Base-by-base conservation (phyloP, 2,113 vertebrate genomes). In the Emberiza fucata region DNA sequence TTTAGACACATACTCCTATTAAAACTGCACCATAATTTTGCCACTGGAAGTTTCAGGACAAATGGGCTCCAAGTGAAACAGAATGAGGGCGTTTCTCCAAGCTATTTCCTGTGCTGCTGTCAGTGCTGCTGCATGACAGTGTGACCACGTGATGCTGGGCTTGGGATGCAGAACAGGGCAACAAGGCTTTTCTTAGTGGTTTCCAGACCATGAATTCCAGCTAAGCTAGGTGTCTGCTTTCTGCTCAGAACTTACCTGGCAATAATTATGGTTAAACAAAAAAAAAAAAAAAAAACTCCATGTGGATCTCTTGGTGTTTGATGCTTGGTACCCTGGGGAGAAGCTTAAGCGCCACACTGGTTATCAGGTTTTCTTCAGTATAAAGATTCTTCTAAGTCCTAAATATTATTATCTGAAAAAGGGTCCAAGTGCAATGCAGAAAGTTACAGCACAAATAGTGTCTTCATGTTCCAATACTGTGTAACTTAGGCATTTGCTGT, bases 41-140 rank as follows among this genome's bases (percentile, higher is more conserved):
- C 97, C 92, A 95, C 83, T 96, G 88, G 81, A 95, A 96, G 94
- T 95, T 96, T 97, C 85, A 85, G 96, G 82, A 97, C 86, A 96
- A 96, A 72, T 48, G 92, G 79, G 66, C 72, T 97, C 94, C 96
- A 97, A 97, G 88, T 56, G 96, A 97, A 98, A 97, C 86, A 97
- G 91, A 97, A 57, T 78, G 83, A 94, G 79, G 81, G 95, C 2
- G 7, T 96, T 97, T 92, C 96, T 96, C 90, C 89, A 93, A 88
- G 91, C 73, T 88, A 11, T 93, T 94, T 96, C 86, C 95, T 95
- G 90, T 0, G 0, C 77, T 31, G 68, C 87, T 97, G 71, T 97
- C 84, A 81, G 69, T 47, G 12, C 66, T 91, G 54, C 71, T 81
- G 86, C 79, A 77, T 68, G 65, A 89, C 69, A 61, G 79, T 33